Base-by-base conservation (phyloP, 2,113 vertebrate genomes). In the Manacus vitellinus region DNA sequence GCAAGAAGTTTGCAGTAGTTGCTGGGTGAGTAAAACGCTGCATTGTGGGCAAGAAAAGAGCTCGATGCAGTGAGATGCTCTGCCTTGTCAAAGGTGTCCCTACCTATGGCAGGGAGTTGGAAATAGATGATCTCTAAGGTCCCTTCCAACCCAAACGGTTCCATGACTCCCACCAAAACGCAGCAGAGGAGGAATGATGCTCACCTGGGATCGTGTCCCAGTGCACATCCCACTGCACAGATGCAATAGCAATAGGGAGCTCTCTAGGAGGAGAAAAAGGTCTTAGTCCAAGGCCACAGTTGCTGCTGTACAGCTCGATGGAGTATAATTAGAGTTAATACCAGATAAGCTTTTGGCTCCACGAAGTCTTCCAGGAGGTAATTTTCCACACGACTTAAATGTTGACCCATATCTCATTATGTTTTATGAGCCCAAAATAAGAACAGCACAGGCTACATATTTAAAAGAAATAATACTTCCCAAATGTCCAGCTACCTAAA, bases 331-430 rank as follows among this genome's bases (percentile, higher is more conserved):
- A 82, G 87, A 91, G 70, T 58, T 93, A 97, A 94, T 91, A 75
- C 65, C 83, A 88, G 70, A 95, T 94, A 94, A 96, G 86, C 88
- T 68, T 91, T 82, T 0, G 77, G 95, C 96, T 97, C 96, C 95
- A 87, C 80, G 41, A 89, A 94, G 94, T 94, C 96, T 92, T 97
- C 94, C 80, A 96, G 83, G 91, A 94, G 68, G 70, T 49, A 92
- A 92, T 95, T 96, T 96, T 95, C 90, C 92, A 88, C 80, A 87
- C 70, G 14, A 75, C 61, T 96, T 96, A 88, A 82, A 78, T 28
- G 77, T 51, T 94, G 92, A 90, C 92, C 95, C 83, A 87, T 86
- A 92, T 92, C 86, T 93, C 44, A 25, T 96, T 92, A 93, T 94
- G 80, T 94, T 95, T 96, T 96, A 96, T 87, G 85, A 96, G 88